These are phyloP conservation scores for Campoplex nolae DNA, from an alignment of 2,888 invertebrate species.

Conservation along the genomic window DNA sequence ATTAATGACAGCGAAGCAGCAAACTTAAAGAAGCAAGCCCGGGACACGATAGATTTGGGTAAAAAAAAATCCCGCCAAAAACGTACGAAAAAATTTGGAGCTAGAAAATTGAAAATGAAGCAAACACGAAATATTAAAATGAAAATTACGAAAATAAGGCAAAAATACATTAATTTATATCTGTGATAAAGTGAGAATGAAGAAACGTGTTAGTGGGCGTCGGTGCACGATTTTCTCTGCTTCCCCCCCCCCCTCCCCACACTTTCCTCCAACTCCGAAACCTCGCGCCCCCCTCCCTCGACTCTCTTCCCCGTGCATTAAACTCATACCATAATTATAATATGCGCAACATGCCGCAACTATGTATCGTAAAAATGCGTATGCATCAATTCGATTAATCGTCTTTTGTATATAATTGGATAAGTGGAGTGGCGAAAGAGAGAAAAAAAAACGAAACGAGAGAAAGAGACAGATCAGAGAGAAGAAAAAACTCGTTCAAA, in stretches of 20 bases:
- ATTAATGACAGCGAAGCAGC: background rate
- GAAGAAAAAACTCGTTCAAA: slow-evolving; percentile 54
- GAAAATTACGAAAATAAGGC: slow-evolving; percentile 70
- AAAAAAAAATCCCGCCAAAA: background rate
- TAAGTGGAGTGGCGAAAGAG: slow-evolving; percentile 41
- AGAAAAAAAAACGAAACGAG: slow-evolving; percentile 17
- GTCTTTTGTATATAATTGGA: slow-evolving; percentile 68
- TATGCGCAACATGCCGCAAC: slow-evolving; percentile 42
- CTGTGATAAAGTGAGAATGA: slow-evolving; percentile 80
- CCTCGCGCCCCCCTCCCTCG: background rate
- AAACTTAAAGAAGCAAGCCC: background rate
- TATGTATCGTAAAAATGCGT: slow-evolving; percentile 61
- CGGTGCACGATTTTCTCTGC: background rate
- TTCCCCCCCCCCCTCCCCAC: background rate
- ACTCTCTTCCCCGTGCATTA: slow-evolving; percentile 25
- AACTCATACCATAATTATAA: slow-evolving; percentile 55
- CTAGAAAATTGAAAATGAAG: slow-evolving; percentile 2
- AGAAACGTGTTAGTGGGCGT: slow-evolving; percentile 49
- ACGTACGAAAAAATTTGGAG: slow-evolving; percentile 4
- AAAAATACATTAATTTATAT: slow-evolving; percentile 84
- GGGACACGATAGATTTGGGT: slow-evolving; percentile 8
- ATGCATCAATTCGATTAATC: slow-evolving; percentile 57
- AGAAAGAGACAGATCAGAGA: slow-evolving; percentile 6
- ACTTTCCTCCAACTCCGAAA: background rate
- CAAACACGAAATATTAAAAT: slow-evolving; percentile 33